Percentiles rank a stretch among this genome's conserved stretches.
Evolutionary conservation across 2,113 vertebrate genomes (phyloP).

Genomic region (Paratilapia polleni): DNA sequence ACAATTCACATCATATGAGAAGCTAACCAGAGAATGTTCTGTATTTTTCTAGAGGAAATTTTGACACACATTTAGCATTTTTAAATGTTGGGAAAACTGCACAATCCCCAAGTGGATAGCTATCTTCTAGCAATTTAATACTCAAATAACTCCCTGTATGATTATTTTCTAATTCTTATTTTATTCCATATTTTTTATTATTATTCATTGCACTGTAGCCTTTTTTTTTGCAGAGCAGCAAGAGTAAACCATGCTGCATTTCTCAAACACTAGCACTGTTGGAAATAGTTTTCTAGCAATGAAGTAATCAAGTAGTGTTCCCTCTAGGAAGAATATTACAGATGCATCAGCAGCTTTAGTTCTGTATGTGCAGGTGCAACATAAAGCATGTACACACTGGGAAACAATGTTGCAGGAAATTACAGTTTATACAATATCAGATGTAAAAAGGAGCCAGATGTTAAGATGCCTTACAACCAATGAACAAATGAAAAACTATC

Average conservation of each 20-base stretch:
- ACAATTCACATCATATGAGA: neutral
- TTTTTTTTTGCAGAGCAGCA: neutral
- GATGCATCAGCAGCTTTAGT: neutral
- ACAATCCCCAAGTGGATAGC: neutral
- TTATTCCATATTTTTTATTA: neutral
- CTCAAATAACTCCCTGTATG: neutral
- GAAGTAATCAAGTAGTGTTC: conserved; percentile 1
- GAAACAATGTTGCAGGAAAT: neutral
- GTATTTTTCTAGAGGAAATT: neutral
- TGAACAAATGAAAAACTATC: conserved; percentile 2
- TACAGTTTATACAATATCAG: neutral
- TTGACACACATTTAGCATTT: neutral
- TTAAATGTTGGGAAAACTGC: neutral
- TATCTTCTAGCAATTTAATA: neutral
- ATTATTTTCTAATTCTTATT: neutral
- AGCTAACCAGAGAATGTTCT: neutral
- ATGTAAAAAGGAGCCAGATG: neutral
- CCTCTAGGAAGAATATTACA: neutral
- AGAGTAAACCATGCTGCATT: neutral
- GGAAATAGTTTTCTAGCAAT: neutral
- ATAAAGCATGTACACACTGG: neutral
- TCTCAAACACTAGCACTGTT: neutral
- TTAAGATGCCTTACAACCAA: neutral
- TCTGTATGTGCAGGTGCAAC: neutral
- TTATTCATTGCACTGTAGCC: neutral